Base-by-base conservation (phyloP, 2,888 invertebrate species). In the Epiblema foenella region DNA sequence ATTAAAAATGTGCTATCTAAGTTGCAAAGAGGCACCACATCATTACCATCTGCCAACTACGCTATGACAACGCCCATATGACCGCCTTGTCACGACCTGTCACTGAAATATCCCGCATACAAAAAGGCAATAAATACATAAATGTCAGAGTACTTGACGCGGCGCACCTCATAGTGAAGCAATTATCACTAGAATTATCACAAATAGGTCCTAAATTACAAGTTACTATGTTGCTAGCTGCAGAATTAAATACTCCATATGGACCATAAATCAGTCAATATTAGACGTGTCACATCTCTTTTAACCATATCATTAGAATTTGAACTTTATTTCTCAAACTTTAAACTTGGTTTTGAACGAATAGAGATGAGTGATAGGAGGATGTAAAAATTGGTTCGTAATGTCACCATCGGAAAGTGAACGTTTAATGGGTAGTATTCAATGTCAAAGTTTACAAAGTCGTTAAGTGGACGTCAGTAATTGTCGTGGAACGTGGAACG, bases 401-500 rank as follows among this genome's bases (percentile, higher is more conserved):
- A 66, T 54, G 54, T 42, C 54, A 52, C 24, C 33, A 33, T 33
- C 12, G 33, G 24, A 51, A 56, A 60, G n/a, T 51, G 49, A 52
- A 58, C 18, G 39, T 20, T 33, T 64, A 39, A 64, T 54, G 9
- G 52, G 62, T 17, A 52, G n/a, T 52, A 63, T 33, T 70, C 57
- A 66, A 69, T 59, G 39, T 64, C 46, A 54, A 42, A 56, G 56
- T 24, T 62, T 56, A 71, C 71, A 67, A 62, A 63, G 68, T 72
- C 52, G 63, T 58, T 73, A 75, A 78, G 76, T 76, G 76, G 73
- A 39, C 17, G 29, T 74, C 52, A 59, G 73, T 79, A 77, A 76
- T 78, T 75, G 75, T 69, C 64, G 81, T 78, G 81, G 81, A 82
- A 82, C 79, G 77, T 77, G 80, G 81, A 73, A 79, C 81, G 51